These are phyloP conservation scores for Tenthredo distinguenda DNA, from an alignment of 2,888 invertebrate species.

Conservation along the genomic window DNA sequence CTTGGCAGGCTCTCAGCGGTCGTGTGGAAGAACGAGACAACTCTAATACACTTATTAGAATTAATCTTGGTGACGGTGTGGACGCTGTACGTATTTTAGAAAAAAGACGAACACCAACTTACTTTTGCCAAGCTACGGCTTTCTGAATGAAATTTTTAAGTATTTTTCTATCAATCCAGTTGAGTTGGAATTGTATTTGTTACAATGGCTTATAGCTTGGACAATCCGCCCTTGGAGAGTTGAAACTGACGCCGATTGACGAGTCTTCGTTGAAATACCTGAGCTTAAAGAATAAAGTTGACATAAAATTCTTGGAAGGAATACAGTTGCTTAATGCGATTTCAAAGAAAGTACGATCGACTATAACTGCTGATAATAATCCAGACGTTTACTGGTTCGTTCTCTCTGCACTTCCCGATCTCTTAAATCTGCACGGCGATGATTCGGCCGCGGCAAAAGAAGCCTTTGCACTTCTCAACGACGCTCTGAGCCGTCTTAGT, in stretches of 20 bases:
- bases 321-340: constrained; percentile 82
- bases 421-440: constrained; percentile 84
- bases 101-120: background rate
- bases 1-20: constrained; percentile 81
- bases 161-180: background rate
- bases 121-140: background rate
- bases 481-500: constrained; percentile 72
- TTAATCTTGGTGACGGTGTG: constrained; percentile 83
- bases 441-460: constrained; percentile 84
- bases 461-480: constrained; percentile 83
- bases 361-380: constrained; percentile 80
- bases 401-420: constrained; percentile 82
- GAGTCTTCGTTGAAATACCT: constrained; percentile 68
- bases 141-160: background rate
- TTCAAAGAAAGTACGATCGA: constrained; percentile 80
- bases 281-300: constrained; percentile 79
- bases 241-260: constrained; percentile 71
- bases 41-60: constrained; percentile 82
- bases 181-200: background rate
- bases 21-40: constrained; percentile 83
- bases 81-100: constrained; percentile 81
- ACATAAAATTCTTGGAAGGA: constrained; percentile 83
- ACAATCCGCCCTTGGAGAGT: constrained; percentile 74
- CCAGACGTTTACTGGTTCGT: constrained; percentile 86
- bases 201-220: constrained; percentile 68